phyloP scores from a whole-genome alignment of 2,113 vertebrate species.

The cat (Felis catus) region F.catus_Fca126_mat1.0 CM031415.1:62227001-62227500 shows the following conservation, averaged over 20 bases:
- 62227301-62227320: neutral
- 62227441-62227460: neutral
- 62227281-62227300: neutral
- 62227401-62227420: neutral
- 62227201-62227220: neutral
- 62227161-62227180: neutral
- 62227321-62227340: neutral
- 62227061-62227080: neutral
- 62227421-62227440: neutral
- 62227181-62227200: neutral
- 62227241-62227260: accelerated
- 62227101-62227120: neutral
- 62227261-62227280: neutral
- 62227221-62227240: neutral
- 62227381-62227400: neutral
- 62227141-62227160: neutral
- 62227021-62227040: neutral
- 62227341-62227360: neutral
- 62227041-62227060: neutral
- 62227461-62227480: neutral
- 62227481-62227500: slow-evolving; percentile 38
- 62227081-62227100: neutral
- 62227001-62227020: neutral
- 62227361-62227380: neutral
- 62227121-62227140: neutral